Evolutionary conservation across 2,797 vertebrate species (phyloP).

Genomic region (Sebastes trivittatus): DNA sequence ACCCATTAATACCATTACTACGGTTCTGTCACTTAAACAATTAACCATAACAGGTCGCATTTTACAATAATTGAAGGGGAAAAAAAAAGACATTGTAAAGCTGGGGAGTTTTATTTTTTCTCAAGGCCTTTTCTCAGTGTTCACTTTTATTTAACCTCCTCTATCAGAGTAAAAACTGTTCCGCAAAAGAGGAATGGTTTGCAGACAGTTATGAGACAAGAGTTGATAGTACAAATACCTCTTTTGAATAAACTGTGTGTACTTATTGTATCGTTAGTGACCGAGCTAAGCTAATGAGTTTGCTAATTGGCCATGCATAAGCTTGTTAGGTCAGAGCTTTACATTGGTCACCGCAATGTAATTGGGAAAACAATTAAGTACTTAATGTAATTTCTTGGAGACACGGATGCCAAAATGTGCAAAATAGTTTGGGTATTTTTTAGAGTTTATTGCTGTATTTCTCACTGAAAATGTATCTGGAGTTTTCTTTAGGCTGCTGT

Average conservation of each 20-base stretch:
- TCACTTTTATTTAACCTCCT: neutral
- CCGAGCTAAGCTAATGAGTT: neutral
- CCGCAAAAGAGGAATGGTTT: neutral
- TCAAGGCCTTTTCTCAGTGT: neutral
- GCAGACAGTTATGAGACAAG: neutral
- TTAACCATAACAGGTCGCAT: neutral
- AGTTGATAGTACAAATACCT: neutral
- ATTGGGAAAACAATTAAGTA: neutral
- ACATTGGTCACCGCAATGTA: neutral
- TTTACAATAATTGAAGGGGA: neutral
- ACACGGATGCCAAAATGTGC: neutral
- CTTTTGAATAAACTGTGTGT: neutral
- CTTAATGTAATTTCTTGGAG: neutral
- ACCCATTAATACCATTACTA: neutral
- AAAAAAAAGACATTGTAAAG: neutral
- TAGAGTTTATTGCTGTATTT: neutral
- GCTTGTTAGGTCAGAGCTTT: too few species aligned
- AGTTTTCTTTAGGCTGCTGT: neutral
- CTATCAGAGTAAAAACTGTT: neutral
- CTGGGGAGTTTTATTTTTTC: neutral
- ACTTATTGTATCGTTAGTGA: neutral
- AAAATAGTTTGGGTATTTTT: neutral
- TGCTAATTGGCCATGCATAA: too few species aligned
- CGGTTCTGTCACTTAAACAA: neutral
- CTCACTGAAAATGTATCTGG: neutral